Evolutionary conservation across 2,888 invertebrate genomes (phyloP), one percentile per base, ranked within the genome.

Genomic region (Protodeltote pygarga): DNA sequence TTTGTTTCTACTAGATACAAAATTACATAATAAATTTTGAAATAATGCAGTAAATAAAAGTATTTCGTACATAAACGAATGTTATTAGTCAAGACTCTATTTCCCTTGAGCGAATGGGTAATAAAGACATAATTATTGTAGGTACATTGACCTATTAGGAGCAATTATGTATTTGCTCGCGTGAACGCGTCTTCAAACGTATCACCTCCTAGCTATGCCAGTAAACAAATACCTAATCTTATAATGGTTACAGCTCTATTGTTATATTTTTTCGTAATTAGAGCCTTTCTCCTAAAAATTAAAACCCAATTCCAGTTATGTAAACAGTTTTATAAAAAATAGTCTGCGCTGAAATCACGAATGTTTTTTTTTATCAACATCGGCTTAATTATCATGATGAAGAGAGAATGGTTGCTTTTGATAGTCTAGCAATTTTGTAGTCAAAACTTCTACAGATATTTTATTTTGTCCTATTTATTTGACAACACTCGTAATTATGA

Each of bases 281-380:
- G 16, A 34, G 65, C 69, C 66, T 66, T 66, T 66, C 66, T 57
- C 66, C 34, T 11, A 21, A n/a, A 13, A 13, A 25, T 23, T 25
- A 32, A 42, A 6, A 16, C 24, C 13, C 33, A 37, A 13, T 46
- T 35, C 23, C 20, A 23, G 32, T 68, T 61, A 47, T 15, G 17
- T 57, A 65, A 68, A 24, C 11, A n/a, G 24, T 41, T 8, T 14
- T 13, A 25, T 3, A 24, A 44, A 55, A 55, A 57, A 47, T 33
- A 49, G 37, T 14, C 3, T 23, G 5, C 25, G 23, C 29, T 20
- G 34, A 33, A 38, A 63, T 40, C 50, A 25, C 9, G 14, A 49
- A 49, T 23, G 28, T 37, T 11, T 8, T 15, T 25, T 31, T 40
- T 21, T 5, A 42, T 16, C 24, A 42, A 39, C 28, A 25, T 35